These are phyloP conservation scores for Chymomyza procnemis DNA, from an alignment of 2,888 invertebrate species.

Conservation along the genomic window DNA sequence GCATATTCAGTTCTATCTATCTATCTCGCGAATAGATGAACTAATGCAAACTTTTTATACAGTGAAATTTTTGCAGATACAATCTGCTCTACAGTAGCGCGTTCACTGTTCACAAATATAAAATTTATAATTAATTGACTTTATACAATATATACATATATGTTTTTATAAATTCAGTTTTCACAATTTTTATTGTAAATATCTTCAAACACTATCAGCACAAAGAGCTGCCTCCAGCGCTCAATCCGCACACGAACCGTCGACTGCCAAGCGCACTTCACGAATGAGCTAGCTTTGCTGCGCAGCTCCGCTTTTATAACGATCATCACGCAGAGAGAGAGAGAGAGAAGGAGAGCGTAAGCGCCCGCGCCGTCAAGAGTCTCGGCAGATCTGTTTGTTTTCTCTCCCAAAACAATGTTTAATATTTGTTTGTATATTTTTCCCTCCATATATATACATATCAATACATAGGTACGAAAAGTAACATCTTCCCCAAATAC, in stretches of 20 bases:
- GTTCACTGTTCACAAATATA: slow-evolving; percentile 13
- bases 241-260: slow-evolving; percentile 15
- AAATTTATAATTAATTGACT: not conserved
- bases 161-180: slow-evolving; percentile 6
- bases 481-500: not conserved
- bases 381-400: not conserved
- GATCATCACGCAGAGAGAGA: not conserved
- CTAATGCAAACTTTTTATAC: slow-evolving; percentile 2
- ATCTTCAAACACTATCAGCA: slow-evolving; percentile 19
- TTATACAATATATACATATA: no score
- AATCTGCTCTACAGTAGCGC: slow-evolving; percentile 12
- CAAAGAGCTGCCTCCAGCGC: slow-evolving; percentile 17
- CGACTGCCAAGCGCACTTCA: slow-evolving; percentile 17
- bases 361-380: no score
- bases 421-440: not conserved
- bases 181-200: not conserved
- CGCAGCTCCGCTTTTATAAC: slow-evolving; percentile 38
- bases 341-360: not conserved
- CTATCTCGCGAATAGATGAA: not conserved
- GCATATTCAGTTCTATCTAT: slow-evolving; percentile 42
- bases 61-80: slow-evolving; percentile 7
- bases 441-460: not conserved
- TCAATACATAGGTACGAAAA: no score
- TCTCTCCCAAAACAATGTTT: not conserved
- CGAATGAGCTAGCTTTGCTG: slow-evolving; percentile 27